phyloP scores from a whole-genome alignment of 2,797 vertebrate species.

The Gambusia yucatana region DNA sequence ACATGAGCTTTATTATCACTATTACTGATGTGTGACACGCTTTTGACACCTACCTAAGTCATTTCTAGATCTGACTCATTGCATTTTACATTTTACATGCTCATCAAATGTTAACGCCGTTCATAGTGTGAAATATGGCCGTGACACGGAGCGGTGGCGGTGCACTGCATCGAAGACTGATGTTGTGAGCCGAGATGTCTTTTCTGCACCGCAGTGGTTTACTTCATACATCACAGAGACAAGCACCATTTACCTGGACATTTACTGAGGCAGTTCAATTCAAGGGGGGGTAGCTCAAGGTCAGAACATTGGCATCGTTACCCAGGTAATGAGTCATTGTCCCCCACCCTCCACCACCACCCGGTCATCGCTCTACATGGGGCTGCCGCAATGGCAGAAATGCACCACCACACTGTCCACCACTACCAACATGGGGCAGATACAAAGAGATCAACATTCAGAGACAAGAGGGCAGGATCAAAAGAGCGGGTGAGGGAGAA shows the following conservation, averaged over 20 bases:
- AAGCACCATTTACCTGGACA: slow-evolving; percentile 78
- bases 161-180: slow-evolving; percentile 60
- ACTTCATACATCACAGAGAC: slow-evolving; percentile 72
- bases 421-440: slow-evolving; percentile 4
- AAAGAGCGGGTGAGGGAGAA: slow-evolving; percentile 8
- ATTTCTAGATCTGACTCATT: slow-evolving; percentile 59
- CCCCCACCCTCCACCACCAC: slow-evolving; percentile 35
- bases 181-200: slow-evolving; percentile 66
- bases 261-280: slow-evolving; percentile 72
- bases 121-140: slow-evolving; percentile 61
- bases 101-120: slow-evolving; percentile 60
- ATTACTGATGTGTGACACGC: slow-evolving; percentile 30
- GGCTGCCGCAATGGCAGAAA: slow-evolving; percentile 24
- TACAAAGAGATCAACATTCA: not conserved
- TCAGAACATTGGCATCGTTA: slow-evolving; percentile 72
- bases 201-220: slow-evolving; percentile 64
- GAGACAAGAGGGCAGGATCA: slow-evolving; percentile 13
- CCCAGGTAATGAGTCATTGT: slow-evolving; percentile 74
- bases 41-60: slow-evolving; percentile 52
- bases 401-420: slow-evolving; percentile 24
- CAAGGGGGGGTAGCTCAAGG: slow-evolving; percentile 60
- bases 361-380: slow-evolving; percentile 62
- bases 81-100: slow-evolving; percentile 65
- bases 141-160: slow-evolving; percentile 44
- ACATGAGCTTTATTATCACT: slow-evolving; percentile 46